Conservation (phyloP, 2,113 vertebrate species). For the Athene noctua region DNA sequence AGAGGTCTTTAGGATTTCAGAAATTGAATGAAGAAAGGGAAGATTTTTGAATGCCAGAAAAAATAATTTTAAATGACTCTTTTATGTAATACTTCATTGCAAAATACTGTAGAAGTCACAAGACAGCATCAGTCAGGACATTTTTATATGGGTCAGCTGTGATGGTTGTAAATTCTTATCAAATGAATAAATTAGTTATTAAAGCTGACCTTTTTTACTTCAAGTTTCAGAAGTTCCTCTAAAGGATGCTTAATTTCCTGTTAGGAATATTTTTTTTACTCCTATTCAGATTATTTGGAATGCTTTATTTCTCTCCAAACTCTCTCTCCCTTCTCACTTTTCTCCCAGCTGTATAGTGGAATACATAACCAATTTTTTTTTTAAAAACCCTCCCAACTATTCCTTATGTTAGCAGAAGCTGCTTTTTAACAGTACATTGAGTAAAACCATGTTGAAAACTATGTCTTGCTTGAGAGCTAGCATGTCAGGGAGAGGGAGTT, state of each 20-base stretch:
- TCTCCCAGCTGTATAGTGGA: background rate
- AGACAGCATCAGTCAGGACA: background rate
- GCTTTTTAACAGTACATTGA: background rate
- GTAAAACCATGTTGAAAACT: background rate
- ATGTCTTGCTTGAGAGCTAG: background rate
- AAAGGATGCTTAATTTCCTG: background rate
- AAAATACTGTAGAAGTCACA: background rate
- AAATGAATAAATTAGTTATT: conserved; percentile 21
- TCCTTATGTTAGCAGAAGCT: background rate
- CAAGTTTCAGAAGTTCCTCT: background rate
- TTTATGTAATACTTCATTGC: background rate
- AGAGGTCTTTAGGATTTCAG: background rate
- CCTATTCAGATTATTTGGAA: background rate
- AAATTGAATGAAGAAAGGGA: background rate
- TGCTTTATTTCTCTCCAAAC: background rate
- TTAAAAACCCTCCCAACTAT: background rate
- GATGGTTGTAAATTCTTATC: background rate
- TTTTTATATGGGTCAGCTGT: background rate
- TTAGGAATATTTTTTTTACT: background rate
- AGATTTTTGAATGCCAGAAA: background rate
- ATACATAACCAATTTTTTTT: background rate
- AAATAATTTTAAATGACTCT: background rate
- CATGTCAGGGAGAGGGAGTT: background rate
- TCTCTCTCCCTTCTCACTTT: background rate
- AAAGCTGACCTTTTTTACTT: background rate